Conservation (phyloP, 2,797 vertebrate species). For the Sebastiscus tertius region DNA sequence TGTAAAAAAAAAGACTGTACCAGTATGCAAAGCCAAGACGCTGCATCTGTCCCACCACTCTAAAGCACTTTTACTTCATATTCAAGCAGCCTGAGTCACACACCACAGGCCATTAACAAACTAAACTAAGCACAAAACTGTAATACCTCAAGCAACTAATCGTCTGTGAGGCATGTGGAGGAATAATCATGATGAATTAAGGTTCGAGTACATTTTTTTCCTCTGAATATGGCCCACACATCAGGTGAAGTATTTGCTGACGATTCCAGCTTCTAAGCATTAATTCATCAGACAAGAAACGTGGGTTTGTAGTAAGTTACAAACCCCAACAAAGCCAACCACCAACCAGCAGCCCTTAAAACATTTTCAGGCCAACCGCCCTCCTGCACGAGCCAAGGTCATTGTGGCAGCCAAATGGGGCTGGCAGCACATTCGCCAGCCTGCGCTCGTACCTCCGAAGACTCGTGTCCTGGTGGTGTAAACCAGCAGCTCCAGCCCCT, state of each 20-base stretch:
- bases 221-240: constrained; percentile 13
- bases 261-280: background rate
- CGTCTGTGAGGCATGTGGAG: constrained; percentile 1
- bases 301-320: background rate
- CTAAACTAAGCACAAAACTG: constrained; percentile 14
- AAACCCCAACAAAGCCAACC: constrained; percentile 4
- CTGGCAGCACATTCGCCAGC: constrained; percentile 36
- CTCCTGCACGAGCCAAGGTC: constrained; percentile 55
- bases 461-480: constrained; percentile 27
- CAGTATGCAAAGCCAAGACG: background rate
- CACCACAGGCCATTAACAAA: constrained; percentile 36
- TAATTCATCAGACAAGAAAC: constrained; percentile 10
- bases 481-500: constrained; percentile 35
- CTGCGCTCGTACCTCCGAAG: constrained; percentile 30
- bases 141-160: constrained; percentile 17
- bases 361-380: background rate
- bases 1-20: background rate
- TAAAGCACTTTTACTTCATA: background rate
- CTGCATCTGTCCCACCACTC: background rate
- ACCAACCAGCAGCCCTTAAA: background rate
- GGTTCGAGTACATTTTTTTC: background rate
- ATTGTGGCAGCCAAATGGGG: constrained; percentile 32
- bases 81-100: constrained; percentile 24
- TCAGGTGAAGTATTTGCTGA: background rate
- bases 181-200: constrained; percentile 45